Conservation (phyloP, 2,888 invertebrate species). For the Diplolepis rosae region DNA sequence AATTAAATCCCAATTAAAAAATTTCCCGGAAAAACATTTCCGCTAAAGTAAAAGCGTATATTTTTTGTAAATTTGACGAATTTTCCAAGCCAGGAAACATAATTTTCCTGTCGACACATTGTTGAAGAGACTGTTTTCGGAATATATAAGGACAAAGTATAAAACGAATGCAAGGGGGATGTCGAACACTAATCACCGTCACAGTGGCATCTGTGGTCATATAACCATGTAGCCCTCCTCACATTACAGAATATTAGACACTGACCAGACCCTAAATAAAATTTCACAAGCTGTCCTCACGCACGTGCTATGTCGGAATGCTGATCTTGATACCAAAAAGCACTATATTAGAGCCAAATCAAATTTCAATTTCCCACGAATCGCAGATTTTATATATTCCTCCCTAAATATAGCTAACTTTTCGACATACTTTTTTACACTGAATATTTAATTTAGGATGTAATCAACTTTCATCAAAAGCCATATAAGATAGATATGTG, state of each 20-base stretch:
- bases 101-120: slow-evolving; percentile 37
- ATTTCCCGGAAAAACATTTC: neutral
- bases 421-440: neutral
- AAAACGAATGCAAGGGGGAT: slow-evolving; percentile 36
- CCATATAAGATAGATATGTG: too few relatives aligned
- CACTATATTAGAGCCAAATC: neutral
- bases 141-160: slow-evolving; percentile 29
- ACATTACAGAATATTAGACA: slow-evolving; percentile 50
- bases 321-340: slow-evolving; percentile 17
- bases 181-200: slow-evolving; percentile 49
- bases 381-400: neutral
- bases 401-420: neutral
- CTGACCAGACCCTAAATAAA: slow-evolving; percentile 32
- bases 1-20: too few relatives aligned
- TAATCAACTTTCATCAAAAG: neutral
- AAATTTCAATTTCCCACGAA: slow-evolving; percentile 2
- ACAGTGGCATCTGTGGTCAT: slow-evolving; percentile 57
- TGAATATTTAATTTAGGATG: neutral
- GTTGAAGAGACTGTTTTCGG: slow-evolving; percentile 27
- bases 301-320: neutral
- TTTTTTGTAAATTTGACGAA: slow-evolving; percentile 20
- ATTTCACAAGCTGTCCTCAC: neutral
- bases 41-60: neutral
- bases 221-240: slow-evolving; percentile 43
- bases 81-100: slow-evolving; percentile 24